phyloP scores from a whole-genome alignment of 2,797 vertebrate species.

The Sylvia borin region DNA sequence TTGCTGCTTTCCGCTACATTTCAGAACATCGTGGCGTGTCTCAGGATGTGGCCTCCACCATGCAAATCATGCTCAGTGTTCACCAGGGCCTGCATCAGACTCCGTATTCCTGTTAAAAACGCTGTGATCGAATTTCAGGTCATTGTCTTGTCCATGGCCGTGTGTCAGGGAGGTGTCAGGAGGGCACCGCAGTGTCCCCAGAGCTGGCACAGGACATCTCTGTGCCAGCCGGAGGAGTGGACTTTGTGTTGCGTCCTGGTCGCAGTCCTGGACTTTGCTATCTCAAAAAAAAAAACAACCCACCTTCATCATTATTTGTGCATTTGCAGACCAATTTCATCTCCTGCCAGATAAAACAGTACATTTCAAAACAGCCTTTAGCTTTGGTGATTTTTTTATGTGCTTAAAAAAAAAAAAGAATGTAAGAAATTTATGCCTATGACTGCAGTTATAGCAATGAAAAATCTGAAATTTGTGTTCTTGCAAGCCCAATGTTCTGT shows the following conservation, averaged over 20 bases:
- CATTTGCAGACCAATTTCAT: not conserved
- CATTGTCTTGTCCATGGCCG: accelerated
- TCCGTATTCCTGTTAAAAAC: accelerated
- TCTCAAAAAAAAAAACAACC: not conserved
- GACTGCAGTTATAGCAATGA: not conserved
- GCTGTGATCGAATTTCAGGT: accelerated
- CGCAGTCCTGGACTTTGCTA: not conserved
- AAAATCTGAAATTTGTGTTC: not conserved
- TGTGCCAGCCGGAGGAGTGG: not conserved
- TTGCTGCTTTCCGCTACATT: accelerated
- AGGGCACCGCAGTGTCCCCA: not conserved
- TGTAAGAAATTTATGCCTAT: not conserved
- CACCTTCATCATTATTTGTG: not conserved
- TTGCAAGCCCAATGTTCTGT: not conserved
- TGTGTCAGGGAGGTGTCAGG: not conserved
- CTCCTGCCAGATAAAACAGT: not conserved
- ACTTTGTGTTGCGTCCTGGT: not conserved
- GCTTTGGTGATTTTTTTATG: no score
- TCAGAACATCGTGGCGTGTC: accelerated
- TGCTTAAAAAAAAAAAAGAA: not conserved
- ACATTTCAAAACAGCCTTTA: not conserved
- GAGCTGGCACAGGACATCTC: not conserved
- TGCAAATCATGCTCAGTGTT: accelerated
- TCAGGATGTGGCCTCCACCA: accelerated
- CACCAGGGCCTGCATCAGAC: not conserved